These are phyloP conservation scores for Sebastes taczanowskii DNA, from an alignment of 2,797 vertebrate species.

Conservation along the genomic window DNA sequence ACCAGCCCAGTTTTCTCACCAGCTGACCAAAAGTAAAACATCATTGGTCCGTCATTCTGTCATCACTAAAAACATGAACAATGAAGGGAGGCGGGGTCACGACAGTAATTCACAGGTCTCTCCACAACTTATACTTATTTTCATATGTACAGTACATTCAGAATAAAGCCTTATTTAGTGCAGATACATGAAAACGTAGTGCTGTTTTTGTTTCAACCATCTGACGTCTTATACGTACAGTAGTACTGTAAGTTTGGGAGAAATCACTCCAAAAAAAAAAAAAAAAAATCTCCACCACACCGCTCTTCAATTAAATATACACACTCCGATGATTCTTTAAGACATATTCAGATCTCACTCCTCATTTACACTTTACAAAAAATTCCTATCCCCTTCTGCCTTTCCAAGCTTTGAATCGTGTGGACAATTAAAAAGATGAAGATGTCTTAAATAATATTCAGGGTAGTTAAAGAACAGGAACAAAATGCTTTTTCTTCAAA, in stretches of 20 bases:
- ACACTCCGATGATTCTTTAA: conserved; percentile 23
- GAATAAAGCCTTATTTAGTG: conserved; percentile 80
- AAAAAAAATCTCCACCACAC: background rate
- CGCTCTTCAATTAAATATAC: conserved; percentile 22
- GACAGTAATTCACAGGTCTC: conserved; percentile 58
- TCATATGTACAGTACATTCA: conserved; percentile 81
- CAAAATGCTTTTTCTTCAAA: background rate
- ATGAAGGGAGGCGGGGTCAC: conserved; percentile 36
- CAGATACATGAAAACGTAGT: conserved; percentile 71
- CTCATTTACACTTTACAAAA: conserved; percentile 37
- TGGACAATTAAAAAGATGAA: conserved; percentile 20
- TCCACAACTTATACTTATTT: conserved; percentile 54
- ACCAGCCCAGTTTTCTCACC: conserved; percentile 7
- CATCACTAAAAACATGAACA: conserved; percentile 49
- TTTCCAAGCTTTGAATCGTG: background rate
- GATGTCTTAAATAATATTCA: conserved; percentile 22
- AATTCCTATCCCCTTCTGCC: background rate
- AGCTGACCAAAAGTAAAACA: conserved; percentile 42
- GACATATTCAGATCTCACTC: conserved; percentile 26
- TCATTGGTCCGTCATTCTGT: conserved; percentile 38
- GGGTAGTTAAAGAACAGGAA: conserved; percentile 14
- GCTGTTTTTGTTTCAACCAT: conserved; percentile 48
- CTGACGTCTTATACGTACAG: conserved; percentile 34
- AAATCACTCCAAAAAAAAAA: conserved; percentile 29
- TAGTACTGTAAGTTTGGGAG: conserved; percentile 1